Percentiles rank a stretch among this genome's conserved stretches.
Evolutionary conservation across 1,140 invertebrate species (phyloP).

Genomic region (Oedothorax gibbosus): DNA sequence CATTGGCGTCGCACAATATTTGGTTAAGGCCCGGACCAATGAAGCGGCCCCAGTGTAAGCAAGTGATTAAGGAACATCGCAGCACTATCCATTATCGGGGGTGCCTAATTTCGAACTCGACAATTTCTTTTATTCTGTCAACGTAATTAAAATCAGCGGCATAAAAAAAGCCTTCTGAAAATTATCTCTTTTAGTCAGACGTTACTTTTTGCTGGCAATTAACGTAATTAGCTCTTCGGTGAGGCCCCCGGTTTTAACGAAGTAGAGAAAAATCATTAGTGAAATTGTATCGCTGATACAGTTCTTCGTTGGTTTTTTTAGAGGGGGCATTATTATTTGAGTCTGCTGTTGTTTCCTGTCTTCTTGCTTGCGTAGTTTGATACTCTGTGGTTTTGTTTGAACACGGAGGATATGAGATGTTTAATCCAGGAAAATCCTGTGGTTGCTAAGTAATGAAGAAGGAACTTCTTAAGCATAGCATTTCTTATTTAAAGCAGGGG

Average conservation of each 20-base stretch:
- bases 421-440: constrained; percentile 13
- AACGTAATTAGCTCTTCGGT: constrained; percentile 59
- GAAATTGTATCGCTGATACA: constrained; percentile 60
- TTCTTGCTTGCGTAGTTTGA: constrained; percentile 28
- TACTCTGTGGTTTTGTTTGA: constrained; percentile 54
- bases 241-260: constrained; percentile 53
- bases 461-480: too few relatives aligned
- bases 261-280: constrained; percentile 61
- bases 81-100: constrained; percentile 53
- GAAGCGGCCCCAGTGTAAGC: constrained; percentile 57
- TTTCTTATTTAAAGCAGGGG: too few relatives aligned
- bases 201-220: constrained; percentile 60
- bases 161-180: constrained; percentile 50
- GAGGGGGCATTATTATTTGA: neutral
- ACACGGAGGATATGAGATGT: neutral
- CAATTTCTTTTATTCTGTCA: constrained; percentile 61
- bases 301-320: constrained; percentile 22
- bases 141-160: constrained; percentile 56
- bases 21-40: constrained; percentile 50
- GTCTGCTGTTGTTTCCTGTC: constrained; percentile 12
- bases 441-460: constrained; percentile 23
- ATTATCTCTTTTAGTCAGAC: constrained; percentile 61
- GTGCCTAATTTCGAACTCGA: constrained; percentile 50
- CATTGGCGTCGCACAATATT: constrained; percentile 44
- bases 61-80: constrained; percentile 50